Percentiles rank a stretch among this genome's conserved stretches.
Conservation (phyloP, 1,140 invertebrate species). For the Aphidius ervi region DNA sequence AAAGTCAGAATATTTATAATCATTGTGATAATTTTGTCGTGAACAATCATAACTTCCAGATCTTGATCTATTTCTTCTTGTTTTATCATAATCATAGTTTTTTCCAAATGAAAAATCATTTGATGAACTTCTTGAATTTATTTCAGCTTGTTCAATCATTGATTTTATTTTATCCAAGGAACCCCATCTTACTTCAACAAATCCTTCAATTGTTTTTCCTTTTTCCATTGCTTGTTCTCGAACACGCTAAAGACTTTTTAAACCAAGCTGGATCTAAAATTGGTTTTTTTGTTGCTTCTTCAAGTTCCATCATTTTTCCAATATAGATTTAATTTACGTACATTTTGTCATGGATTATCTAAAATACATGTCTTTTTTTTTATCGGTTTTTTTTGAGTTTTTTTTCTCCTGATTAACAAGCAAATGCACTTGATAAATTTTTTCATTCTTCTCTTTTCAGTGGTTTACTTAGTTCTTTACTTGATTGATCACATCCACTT, state of each 20-base stretch:
- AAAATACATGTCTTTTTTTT: conserved; percentile 55
- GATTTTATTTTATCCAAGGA: conserved; percentile 54
- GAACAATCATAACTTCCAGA: conserved; percentile 31
- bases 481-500: too few relatives aligned
- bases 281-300: conserved; percentile 25
- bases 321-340: conserved; percentile 84
- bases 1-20: conserved; percentile 16
- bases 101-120: conserved; percentile 24
- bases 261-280: conserved; percentile 57
- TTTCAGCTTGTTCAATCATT: conserved; percentile 55
- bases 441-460: conserved; percentile 53
- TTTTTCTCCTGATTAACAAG: conserved; percentile 43
- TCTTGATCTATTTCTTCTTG: conserved; percentile 18
- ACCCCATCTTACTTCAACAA: conserved; percentile 63
- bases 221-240: conserved; percentile 59
- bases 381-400: conserved; percentile 42
- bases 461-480: conserved; percentile 29
- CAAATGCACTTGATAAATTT: conserved; percentile 45
- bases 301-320: conserved; percentile 82
- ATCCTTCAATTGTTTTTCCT: conserved; percentile 56
- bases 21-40: conserved; percentile 5
- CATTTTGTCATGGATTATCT: conserved; percentile 67
- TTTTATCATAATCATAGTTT: conserved; percentile 14
- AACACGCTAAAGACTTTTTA: conserved; percentile 56
- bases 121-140: conserved; percentile 12